Evolutionary conservation across 1,140 invertebrate genomes (phyloP).

Genomic region (Gryon sp.): DNA sequence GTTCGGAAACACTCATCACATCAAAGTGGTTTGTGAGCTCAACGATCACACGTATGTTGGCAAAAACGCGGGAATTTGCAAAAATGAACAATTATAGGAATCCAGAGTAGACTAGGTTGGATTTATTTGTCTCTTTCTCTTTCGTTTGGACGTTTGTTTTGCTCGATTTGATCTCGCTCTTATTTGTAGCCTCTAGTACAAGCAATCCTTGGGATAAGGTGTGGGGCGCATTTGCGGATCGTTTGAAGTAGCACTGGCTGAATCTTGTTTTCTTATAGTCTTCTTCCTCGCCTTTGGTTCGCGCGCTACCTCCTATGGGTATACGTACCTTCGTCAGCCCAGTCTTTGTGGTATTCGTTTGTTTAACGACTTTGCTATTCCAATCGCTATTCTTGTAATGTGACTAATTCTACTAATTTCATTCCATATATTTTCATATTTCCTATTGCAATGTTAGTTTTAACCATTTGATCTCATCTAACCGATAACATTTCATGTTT

Average conservation of each 20-base stretch:
- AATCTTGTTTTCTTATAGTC: slow-evolving; percentile 71
- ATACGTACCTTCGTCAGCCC: slow-evolving; percentile 62
- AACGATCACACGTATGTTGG: slow-evolving; percentile 52
- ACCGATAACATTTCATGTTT: too few species aligned
- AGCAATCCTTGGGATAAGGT: slow-evolving; percentile 63
- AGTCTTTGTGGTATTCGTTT: slow-evolving; percentile 78
- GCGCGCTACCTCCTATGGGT: slow-evolving; percentile 66
- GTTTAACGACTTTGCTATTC: slow-evolving; percentile 74
- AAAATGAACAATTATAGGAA: slow-evolving; percentile 80
- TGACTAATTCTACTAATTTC: slow-evolving; percentile 63
- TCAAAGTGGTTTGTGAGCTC: slow-evolving; percentile 69
- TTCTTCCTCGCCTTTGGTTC: slow-evolving; percentile 61
- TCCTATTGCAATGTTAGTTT: too few species aligned
- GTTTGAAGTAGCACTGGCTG: slow-evolving; percentile 76
- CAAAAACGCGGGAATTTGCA: slow-evolving; percentile 78
- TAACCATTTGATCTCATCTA: too few species aligned
- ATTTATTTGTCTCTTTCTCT: slow-evolving; percentile 52
- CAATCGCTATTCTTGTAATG: slow-evolving; percentile 59
- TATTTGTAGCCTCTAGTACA: slow-evolving; percentile 64
- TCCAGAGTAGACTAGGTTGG: slow-evolving; percentile 71
- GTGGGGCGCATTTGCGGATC: slow-evolving; percentile 73
- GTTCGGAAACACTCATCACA: slow-evolving; percentile 62
- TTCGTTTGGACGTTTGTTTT: slow-evolving; percentile 43
- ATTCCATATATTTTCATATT: slow-evolving; percentile 58
- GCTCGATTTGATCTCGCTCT: slow-evolving; percentile 60